A percentile compares a stretch with the other conserved stretches of the same genome.
phyloP scores from a whole-genome alignment of 2,888 invertebrate genomes.

The Eupithecia subfuscata region DNA sequence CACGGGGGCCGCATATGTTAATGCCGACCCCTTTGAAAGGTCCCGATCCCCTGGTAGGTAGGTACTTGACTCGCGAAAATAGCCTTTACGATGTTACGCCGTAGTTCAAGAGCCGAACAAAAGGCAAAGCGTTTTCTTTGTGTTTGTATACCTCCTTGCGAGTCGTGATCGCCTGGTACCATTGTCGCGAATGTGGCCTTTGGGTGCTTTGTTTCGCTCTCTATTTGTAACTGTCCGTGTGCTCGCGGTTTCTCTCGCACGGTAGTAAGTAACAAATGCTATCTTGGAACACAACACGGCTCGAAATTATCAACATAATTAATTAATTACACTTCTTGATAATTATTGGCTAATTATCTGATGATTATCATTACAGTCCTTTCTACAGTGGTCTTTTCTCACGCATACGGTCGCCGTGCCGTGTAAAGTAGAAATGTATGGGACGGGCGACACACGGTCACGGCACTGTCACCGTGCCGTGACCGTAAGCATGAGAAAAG shows the following conservation, averaged over 20 bases:
- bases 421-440: too few relatives aligned
- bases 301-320: too few relatives aligned
- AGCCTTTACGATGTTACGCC: not conserved
- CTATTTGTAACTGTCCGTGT: not conserved
- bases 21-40: not conserved
- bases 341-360: too few relatives aligned
- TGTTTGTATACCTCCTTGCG: conserved; percentile 2
- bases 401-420: too few relatives aligned
- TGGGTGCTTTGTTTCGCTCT: not conserved
- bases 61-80: conserved; percentile 28
- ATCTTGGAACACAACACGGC: too few relatives aligned
- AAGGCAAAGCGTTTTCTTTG: not conserved
- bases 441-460: too few relatives aligned
- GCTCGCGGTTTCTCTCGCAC: not conserved
- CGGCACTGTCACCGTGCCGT: too few relatives aligned
- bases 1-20: not conserved
- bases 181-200: conserved; percentile 16
- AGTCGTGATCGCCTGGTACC: conserved; percentile 23
- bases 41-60: conserved; percentile 29
- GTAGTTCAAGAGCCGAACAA: not conserved
- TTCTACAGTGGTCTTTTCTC: too few relatives aligned
- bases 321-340: too few relatives aligned
- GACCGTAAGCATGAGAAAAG: too few relatives aligned
- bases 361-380: too few relatives aligned
- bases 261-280: not conserved